Evolutionary conservation across 2,113 vertebrate genomes (phyloP).

Genomic region (Eudyptes chrysolophus): DNA sequence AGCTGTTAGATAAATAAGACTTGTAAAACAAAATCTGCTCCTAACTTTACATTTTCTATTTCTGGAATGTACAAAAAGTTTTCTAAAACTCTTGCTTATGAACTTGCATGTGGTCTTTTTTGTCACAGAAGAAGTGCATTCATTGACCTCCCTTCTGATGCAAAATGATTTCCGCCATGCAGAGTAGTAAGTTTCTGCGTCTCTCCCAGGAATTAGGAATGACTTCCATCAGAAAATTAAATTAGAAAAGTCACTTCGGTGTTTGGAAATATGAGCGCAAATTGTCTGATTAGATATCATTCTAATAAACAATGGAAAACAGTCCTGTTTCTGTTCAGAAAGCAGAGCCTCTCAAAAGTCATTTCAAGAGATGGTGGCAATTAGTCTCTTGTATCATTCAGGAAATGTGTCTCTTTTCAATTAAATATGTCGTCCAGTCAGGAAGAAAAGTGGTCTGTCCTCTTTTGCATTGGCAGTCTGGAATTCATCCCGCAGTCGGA

Average conservation of each 20-base stretch:
- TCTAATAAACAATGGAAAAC: background rate
- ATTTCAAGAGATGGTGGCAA: background rate
- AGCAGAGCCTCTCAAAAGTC: background rate
- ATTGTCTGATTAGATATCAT: background rate
- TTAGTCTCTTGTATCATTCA: background rate
- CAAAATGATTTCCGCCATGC: background rate
- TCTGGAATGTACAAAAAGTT: background rate
- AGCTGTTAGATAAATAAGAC: constrained; percentile 33
- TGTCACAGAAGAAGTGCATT: background rate
- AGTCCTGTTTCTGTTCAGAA: background rate
- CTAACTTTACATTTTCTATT: background rate
- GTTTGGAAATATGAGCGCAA: constrained; percentile 6
- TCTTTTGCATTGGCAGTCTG: constrained; percentile 97
- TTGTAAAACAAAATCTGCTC: background rate
- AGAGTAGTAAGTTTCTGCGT: background rate
- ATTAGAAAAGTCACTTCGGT: background rate
- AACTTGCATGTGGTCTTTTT: background rate
- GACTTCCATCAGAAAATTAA: background rate
- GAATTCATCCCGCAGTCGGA: constrained; percentile 94
- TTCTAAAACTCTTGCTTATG: background rate
- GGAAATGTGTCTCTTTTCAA: background rate
- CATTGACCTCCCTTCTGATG: background rate
- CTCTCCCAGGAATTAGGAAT: background rate
- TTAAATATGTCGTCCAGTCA: constrained; percentile 94
- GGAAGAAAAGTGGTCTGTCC: constrained; percentile 92